Evolutionary conservation across 2,888 invertebrate genomes (phyloP).

Genomic region (Petrophora chlorosata): DNA sequence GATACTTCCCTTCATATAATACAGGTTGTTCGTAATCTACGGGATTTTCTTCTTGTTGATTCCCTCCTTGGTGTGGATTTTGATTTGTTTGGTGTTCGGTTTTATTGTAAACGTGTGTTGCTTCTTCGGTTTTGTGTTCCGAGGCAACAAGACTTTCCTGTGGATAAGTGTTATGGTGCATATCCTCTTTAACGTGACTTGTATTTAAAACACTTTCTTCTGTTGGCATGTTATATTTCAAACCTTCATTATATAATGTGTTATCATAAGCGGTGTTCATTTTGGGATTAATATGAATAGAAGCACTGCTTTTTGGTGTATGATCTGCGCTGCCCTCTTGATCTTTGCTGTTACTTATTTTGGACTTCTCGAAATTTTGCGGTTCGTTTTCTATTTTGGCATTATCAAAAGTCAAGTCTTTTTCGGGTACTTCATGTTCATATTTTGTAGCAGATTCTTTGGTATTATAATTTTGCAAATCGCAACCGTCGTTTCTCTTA

Average conservation of each 20-base stretch:
- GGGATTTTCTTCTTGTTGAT: conserved; percentile 21
- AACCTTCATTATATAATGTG: conserved; percentile 6
- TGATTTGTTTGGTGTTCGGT: conserved; percentile 13
- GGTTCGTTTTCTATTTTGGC: conserved; percentile 16
- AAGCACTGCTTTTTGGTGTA: background rate
- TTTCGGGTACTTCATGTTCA: conserved; percentile 45
- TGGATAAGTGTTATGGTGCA: conserved; percentile 2
- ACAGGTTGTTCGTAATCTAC: conserved; percentile 14
- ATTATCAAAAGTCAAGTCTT: conserved; percentile 35
- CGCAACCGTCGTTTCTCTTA: conserved; percentile 4
- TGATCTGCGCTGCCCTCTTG: conserved; percentile 14
- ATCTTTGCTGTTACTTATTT: conserved; percentile 11
- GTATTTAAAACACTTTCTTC: background rate
- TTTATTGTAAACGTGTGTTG: conserved; percentile 8
- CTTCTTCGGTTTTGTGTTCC: conserved; percentile 13
- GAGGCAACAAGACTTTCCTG: conserved; percentile 5
- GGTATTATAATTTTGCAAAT: conserved; percentile 12
- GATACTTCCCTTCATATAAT: conserved; percentile 24
- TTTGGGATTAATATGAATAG: conserved; percentile 9
- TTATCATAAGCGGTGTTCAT: conserved; percentile 7
- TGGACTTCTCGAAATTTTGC: conserved; percentile 18
- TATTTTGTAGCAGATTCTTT: conserved; percentile 26
- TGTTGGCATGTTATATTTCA: conserved; percentile 6
- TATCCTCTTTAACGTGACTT: conserved; percentile 3
- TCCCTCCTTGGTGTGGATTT: conserved; percentile 15